Evolutionary conservation across 2,888 invertebrate genomes (phyloP).

Genomic region (Rotaria magnacalcarata): DNA sequence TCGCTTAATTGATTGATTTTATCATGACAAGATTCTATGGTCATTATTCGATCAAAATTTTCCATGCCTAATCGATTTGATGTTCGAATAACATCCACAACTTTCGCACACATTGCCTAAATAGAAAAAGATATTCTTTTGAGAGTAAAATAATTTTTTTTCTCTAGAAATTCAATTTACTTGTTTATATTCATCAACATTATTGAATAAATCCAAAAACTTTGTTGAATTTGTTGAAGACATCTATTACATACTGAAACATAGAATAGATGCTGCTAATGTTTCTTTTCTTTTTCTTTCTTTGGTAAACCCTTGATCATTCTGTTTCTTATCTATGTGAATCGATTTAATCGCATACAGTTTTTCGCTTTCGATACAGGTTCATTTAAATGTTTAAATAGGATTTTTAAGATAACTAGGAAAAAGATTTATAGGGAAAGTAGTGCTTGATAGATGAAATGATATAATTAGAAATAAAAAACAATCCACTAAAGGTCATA

Average conservation of each 20-base stretch:
- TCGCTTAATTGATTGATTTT: not conserved
- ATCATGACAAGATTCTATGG: not conserved
- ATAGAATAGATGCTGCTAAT: not conserved
- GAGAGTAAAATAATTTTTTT: too few relatives aligned
- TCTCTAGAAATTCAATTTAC: not conserved
- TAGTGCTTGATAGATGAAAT: too few relatives aligned
- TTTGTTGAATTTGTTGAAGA: not conserved
- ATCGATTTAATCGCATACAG: not conserved
- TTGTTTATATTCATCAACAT: constrained; percentile 16
- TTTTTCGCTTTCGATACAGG: not conserved
- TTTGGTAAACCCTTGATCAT: constrained; percentile 2
- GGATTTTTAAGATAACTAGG: too few relatives aligned
- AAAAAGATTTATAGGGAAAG: too few relatives aligned
- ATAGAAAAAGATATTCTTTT: not conserved
- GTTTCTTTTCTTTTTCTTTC: not conserved
- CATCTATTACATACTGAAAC: not conserved
- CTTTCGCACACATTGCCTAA: not conserved
- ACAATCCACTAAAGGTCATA: too few relatives aligned
- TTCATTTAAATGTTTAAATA: too few relatives aligned
- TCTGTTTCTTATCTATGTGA: not conserved
- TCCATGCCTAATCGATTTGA: not conserved
- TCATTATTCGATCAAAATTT: not conserved
- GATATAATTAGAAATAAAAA: too few relatives aligned
- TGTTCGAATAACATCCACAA: constrained; percentile 8
- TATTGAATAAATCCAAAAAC: not conserved